Evolutionary conservation across 2,113 vertebrate species (phyloP).

Genomic region (Lathamus discolor): DNA sequence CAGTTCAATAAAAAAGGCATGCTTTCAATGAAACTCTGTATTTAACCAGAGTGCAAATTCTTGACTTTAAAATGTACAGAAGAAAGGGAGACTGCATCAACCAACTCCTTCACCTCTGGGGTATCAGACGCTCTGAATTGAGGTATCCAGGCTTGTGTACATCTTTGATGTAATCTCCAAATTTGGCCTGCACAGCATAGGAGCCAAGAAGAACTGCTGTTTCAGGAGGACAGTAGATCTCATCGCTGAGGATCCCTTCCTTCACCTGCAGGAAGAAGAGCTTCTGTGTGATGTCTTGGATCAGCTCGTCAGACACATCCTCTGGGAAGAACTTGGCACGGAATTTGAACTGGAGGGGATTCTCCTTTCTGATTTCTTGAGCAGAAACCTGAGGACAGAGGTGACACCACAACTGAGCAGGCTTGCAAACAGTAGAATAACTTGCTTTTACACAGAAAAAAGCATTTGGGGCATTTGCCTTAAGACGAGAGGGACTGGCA

Average conservation of each 20-base stretch:
- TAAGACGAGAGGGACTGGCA: not conserved
- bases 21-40: not conserved
- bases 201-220: conserved; percentile 94
- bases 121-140: conserved; percentile 86
- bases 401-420: not conserved
- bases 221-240: conserved; percentile 95
- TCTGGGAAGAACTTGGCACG: conserved; percentile 95
- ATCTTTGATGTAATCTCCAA: conserved; percentile 90
- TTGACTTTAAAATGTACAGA: not conserved
- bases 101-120: conserved; percentile 82
- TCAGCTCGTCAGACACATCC: conserved; percentile 92
- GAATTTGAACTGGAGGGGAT: conserved; percentile 92
- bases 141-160: conserved; percentile 88
- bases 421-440: not conserved
- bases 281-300: conserved; percentile 96
- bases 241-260: conserved; percentile 89
- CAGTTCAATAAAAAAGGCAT: not conserved
- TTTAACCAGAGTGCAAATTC: not conserved
- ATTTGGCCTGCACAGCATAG: conserved; percentile 95
- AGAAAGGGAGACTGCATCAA: not conserved
- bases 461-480: not conserved
- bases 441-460: not conserved
- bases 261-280: conserved; percentile 97
- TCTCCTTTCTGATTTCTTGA: conserved; percentile 93
- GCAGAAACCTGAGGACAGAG: conserved; percentile 82